Evolutionary conservation across 2,888 invertebrate species (phyloP), one percentile per base, ranked within the genome.

Genomic region (Phengaris alcon): DNA sequence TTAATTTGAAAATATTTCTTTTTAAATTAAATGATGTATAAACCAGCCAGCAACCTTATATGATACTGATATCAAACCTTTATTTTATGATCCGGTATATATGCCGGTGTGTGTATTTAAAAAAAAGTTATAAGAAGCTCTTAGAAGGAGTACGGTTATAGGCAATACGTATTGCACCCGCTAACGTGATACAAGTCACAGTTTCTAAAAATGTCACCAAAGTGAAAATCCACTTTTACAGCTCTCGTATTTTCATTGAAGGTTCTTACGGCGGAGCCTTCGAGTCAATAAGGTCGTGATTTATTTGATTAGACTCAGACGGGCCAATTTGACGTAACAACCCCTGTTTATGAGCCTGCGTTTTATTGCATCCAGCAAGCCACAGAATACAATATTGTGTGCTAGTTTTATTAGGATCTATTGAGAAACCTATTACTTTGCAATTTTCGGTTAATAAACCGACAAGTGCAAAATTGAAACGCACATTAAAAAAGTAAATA

Each of bases 281-380:
- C 54, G 73, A 77, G 77, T 79, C 76, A 78, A 80, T 80, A 76
- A 77, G 75, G 73, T 55, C 78, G 82, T 82, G 82, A 84, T 82
- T 81, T 80, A 80, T 82, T 84, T 87, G 86, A 88, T 87, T 86
- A 85, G 83, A 80, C 79, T 79, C 82, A 82, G 83, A 79, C 79
- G 82, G 79, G 82, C 84, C 85, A 84, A 86, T 84, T 87, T 86
- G 84, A 82, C 79, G 82, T 77, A 83, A 77, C 76, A 75, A 79
- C 80, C 72, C 78, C 78, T 79, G 80, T 88, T 88, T 88, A 88
- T 83, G 83, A 82, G 81, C 80, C 82, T 88, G 86, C 82, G 84
- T 84, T 87, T 88, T 88, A 89, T 87, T 82, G 85, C 75, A 77
- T 55, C 74, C 68, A 76, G 74, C 74, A 76, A 64, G 57, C 69